Conservation (phyloP, 1,140 invertebrate genomes). For the Caligus rogercresseyi region DNA sequence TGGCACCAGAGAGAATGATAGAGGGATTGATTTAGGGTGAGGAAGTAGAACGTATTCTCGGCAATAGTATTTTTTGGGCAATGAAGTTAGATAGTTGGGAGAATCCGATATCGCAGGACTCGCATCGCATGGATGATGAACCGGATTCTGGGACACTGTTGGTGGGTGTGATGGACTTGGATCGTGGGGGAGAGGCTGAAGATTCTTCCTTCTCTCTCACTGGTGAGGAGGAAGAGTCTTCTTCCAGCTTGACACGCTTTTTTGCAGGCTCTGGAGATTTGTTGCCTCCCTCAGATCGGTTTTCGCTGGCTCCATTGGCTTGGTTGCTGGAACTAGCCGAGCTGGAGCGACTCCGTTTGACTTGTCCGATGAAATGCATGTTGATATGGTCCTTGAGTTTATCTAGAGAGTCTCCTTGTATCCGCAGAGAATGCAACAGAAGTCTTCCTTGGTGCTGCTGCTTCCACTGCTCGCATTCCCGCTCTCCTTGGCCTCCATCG, state of each 20-base stretch:
- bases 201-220: not conserved
- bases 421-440: constrained; percentile 12
- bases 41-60: too few species aligned
- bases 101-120: constrained; percentile 13
- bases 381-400: constrained; percentile 16
- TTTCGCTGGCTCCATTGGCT: not conserved
- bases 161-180: not conserved
- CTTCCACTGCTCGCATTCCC: not conserved
- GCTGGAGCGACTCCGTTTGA: not conserved
- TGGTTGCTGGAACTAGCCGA: not conserved
- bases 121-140: constrained; percentile 7
- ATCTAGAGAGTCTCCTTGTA: constrained; percentile 12
- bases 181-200: not conserved
- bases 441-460: constrained; percentile 5
- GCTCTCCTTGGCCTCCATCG: not conserved
- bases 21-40: not conserved
- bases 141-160: not conserved
- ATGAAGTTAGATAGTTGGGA: constrained; percentile 8
- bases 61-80: constrained; percentile 16
- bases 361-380: constrained; percentile 16
- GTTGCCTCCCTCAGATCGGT: not conserved
- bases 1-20: not conserved
- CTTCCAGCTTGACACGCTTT: not conserved
- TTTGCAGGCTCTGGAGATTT: not conserved
- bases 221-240: not conserved